phyloP scores from a whole-genome alignment of 2,888 invertebrate genomes.

The Caenorhabditis afra region DNA sequence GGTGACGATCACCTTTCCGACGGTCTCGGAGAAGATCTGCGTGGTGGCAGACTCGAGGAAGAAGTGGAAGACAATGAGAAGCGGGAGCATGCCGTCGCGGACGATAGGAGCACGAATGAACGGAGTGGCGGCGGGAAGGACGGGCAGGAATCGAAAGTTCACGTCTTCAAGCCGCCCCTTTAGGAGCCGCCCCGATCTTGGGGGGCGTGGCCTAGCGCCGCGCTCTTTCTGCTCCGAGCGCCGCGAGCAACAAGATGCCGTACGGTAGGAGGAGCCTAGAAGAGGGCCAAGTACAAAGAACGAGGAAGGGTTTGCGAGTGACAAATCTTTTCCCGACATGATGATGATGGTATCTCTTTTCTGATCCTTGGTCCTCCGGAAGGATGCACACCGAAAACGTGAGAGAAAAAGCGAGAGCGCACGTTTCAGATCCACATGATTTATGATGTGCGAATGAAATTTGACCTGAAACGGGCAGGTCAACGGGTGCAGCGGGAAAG shows the following conservation, averaged over 20 bases:
- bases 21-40: slow-evolving; percentile 32
- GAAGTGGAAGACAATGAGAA: slow-evolving; percentile 10
- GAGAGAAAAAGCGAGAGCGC: too few relatives aligned
- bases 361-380: neutral
- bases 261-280: slow-evolving; percentile 48
- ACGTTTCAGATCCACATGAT: slow-evolving; percentile 3
- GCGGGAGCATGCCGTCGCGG: slow-evolving; percentile 6
- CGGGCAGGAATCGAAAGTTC: slow-evolving; percentile 48
- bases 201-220: slow-evolving; percentile 38
- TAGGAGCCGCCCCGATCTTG: slow-evolving; percentile 42
- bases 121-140: neutral
- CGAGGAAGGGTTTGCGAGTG: slow-evolving; percentile 1
- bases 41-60: neutral
- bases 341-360: slow-evolving; percentile 10
- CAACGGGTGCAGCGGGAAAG: neutral
- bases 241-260: slow-evolving; percentile 18
- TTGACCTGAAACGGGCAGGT: slow-evolving; percentile 18
- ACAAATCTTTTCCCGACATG: neutral
- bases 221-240: slow-evolving; percentile 30
- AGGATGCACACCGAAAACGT: neutral
- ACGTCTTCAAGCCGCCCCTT: slow-evolving; percentile 23
- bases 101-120: slow-evolving; percentile 37
- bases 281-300: slow-evolving; percentile 5
- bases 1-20: slow-evolving; percentile 33
- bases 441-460: slow-evolving; percentile 12